Percentiles rank a stretch among this genome's conserved stretches.
phyloP scores from a whole-genome alignment of 2,113 vertebrate genomes.

The Brienomyrus longianalis region DNA sequence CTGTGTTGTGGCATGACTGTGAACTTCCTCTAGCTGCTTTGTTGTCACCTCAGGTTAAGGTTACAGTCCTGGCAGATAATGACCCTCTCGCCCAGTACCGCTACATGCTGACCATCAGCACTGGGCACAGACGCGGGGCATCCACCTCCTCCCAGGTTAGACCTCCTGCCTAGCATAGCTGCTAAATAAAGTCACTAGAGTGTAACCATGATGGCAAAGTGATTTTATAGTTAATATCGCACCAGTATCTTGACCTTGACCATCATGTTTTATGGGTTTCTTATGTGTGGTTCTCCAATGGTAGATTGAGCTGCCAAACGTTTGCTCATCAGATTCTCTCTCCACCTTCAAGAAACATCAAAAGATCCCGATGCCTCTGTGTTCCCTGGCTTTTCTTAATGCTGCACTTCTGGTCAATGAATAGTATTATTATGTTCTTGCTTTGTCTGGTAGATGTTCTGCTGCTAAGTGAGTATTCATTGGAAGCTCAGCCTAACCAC shows the following conservation, averaged over 20 bases:
- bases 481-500: background rate
- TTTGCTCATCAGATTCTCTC: background rate
- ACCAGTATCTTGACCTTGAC: background rate
- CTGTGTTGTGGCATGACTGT: background rate
- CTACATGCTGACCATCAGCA: constrained; percentile 80
- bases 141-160: constrained; percentile 82
- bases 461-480: background rate
- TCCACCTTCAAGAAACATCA: background rate
- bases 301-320: background rate
- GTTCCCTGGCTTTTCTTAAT: background rate
- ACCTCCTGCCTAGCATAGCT: background rate
- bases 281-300: background rate
- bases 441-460: background rate
- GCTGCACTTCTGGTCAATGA: background rate
- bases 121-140: constrained; percentile 78
- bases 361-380: background rate
- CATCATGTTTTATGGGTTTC: background rate
- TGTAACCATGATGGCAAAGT: background rate
- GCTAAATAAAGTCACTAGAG: background rate
- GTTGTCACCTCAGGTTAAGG: constrained; percentile 65
- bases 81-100: constrained; percentile 83
- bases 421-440: background rate
- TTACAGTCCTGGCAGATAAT: constrained; percentile 82
- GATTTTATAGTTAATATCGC: background rate
- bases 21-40: background rate